Percentiles rank a stretch among this genome's conserved stretches.
phyloP scores from a whole-genome alignment of 2,797 vertebrate genomes.

The Sebastes iracundus region DNA sequence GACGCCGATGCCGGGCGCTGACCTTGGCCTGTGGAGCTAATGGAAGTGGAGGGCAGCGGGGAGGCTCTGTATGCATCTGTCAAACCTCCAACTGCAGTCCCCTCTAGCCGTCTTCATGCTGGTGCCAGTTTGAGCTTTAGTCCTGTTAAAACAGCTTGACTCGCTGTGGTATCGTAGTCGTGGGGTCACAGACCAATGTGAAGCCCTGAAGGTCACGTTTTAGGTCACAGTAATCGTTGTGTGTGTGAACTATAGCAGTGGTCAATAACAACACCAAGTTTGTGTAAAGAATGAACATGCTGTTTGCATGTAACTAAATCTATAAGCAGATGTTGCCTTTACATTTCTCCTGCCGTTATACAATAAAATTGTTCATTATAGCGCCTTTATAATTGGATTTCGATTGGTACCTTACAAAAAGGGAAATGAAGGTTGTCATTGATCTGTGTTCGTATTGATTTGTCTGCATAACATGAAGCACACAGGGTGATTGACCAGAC shows the following conservation, averaged over 20 bases:
- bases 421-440: constrained; percentile 77
- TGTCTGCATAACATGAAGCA: constrained; percentile 73
- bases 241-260: background rate
- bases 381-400: constrained; percentile 79
- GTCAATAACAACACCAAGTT: background rate
- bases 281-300: background rate
- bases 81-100: constrained; percentile 10
- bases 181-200: background rate
- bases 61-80: constrained; percentile 18
- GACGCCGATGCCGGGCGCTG: constrained; percentile 54
- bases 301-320: background rate
- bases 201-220: constrained; percentile 12
- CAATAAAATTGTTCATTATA: constrained; percentile 40
- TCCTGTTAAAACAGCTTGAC: background rate
- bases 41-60: constrained; percentile 78
- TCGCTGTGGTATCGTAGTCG: background rate
- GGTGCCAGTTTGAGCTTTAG: background rate
- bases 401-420: constrained; percentile 74
- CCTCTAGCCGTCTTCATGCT: background rate
- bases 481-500: constrained; percentile 58
- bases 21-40: constrained; percentile 81
- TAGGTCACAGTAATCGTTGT: constrained; percentile 7
- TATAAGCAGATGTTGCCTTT: background rate
- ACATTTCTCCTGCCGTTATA: constrained; percentile 23
- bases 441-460: constrained; percentile 76